phyloP scores from a whole-genome alignment of 2,888 invertebrate genomes.

The Sesia apiformis region DNA sequence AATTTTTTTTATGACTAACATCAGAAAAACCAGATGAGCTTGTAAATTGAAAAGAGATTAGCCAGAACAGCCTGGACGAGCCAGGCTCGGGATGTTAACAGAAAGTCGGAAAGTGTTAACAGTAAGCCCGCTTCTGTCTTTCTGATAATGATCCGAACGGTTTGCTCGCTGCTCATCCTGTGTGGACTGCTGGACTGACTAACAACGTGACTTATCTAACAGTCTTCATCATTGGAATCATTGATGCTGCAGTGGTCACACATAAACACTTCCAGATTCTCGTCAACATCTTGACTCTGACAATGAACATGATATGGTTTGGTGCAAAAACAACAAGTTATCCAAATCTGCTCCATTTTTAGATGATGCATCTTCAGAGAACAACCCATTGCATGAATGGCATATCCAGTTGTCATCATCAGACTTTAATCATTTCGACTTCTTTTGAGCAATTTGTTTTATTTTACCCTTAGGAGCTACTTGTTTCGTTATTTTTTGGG shows the following conservation, averaged over 20 bases:
- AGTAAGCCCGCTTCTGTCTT: too few relatives aligned
- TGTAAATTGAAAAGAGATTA: too few relatives aligned
- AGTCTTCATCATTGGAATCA: conserved; percentile 5
- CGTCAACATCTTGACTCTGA: conserved; percentile 6
- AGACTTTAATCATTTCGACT: background rate
- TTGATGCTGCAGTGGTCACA: conserved; percentile 7
- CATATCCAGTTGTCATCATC: conserved; percentile 6
- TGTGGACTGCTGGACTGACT: too few relatives aligned
- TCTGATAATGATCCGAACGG: too few relatives aligned
- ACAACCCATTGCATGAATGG: conserved; percentile 4
- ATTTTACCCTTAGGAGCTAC: background rate
- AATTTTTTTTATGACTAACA: background rate
- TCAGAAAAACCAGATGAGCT: background rate
- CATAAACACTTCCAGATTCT: conserved; percentile 6
- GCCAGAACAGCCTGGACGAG: too few relatives aligned
- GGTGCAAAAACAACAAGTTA: conserved; percentile 6
- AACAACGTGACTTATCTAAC: conserved; percentile 1
- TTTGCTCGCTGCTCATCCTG: too few relatives aligned
- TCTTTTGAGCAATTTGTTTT: background rate
- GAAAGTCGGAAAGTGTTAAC: too few relatives aligned
- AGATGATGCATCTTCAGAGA: conserved; percentile 4
- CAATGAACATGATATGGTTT: conserved; percentile 7
- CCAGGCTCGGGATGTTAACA: too few relatives aligned
- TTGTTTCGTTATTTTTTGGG: background rate
- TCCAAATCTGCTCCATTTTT: conserved; percentile 8